Evolutionary conservation across 2,797 vertebrate genomes (phyloP), one percentile per base, ranked within the genome.

Genomic region (Gila robusta): DNA sequence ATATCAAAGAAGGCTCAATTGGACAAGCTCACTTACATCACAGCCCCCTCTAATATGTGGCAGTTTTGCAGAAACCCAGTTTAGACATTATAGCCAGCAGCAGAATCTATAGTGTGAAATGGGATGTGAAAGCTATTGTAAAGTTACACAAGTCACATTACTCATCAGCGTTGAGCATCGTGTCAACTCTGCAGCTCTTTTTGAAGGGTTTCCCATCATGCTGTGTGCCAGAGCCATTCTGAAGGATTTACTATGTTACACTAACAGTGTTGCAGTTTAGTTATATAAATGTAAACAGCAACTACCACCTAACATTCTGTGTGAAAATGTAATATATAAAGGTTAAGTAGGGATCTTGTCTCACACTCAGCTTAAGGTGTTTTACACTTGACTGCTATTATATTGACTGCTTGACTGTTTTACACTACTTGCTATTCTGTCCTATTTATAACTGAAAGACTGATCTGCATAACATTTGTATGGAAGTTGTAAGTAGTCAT

Each of bases 111-210:
- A 82, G 87, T 92, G 90, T 92, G 88, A 93, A 93, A 94, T 91
- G 85, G 89, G 88, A 92, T 88, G 89, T 92, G 90, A 92, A 94
- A 91, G 90, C 89, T 89, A 91, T 90, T 92, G 87, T 92, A 87
- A 91, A 92, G 88, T 85, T 83, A 91, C 87, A 66, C 86, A 87
- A 90, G 89, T 90, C 89, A 86, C 87, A 92, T 93, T 91, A 92
- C 94, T 94, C 93, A 91, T 92, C 83, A 72, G 70, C 87, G 66
- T 89, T 88, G 88, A 85, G 91, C 49, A 83, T 92, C 81, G 89
- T 80, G 70, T 82, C 87, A 89, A 90, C 79, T 88, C 88, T 84
- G 69, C 90, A 86, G 81, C 83, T 76, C 0, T n/a, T 85, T 91
- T 89, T 89, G 77, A 90, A 86, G 83, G 90, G 77, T 89, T 90